phyloP scores from a whole-genome alignment of 1,140 invertebrate species.

The Drosophila sp. region DNA sequence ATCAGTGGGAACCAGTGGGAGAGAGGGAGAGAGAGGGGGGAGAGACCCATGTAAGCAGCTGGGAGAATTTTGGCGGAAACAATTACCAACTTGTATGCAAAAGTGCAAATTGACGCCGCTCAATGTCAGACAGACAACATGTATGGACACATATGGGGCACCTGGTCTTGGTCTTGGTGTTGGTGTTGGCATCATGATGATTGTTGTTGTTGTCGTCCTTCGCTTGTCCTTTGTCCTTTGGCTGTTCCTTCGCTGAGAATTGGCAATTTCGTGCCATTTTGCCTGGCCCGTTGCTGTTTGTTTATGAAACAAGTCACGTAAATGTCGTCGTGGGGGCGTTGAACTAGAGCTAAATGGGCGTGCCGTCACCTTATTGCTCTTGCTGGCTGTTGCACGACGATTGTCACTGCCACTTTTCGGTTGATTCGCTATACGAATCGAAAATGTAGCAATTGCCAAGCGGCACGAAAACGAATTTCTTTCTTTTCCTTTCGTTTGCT shows the following conservation, averaged over 20 bases:
- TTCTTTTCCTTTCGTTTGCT: neutral
- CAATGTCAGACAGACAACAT: conserved; percentile 54
- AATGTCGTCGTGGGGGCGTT: conserved; percentile 69
- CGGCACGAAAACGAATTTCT: conserved; percentile 57
- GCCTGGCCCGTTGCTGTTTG: conserved; percentile 64
- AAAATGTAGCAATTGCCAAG: conserved; percentile 77
- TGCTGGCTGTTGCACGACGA: conserved; percentile 41
- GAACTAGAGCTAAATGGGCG: conserved; percentile 72
- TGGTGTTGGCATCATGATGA: neutral
- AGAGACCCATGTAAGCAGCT: conserved; percentile 39
- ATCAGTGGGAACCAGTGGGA: neutral
- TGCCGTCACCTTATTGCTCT: conserved; percentile 59
- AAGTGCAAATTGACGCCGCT: conserved; percentile 67
- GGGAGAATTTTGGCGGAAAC: conserved; percentile 69
- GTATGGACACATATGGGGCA: conserved; percentile 32
- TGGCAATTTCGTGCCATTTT: conserved; percentile 76
- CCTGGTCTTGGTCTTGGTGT: conserved; percentile 24
- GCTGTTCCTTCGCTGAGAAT: conserved; percentile 24
- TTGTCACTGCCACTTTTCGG: conserved; percentile 55
- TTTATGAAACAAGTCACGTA: conserved; percentile 81
- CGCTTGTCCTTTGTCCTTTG: conserved; percentile 26
- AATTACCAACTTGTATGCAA: conserved; percentile 79
- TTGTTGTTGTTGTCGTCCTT: neutral
- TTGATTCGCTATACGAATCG: conserved; percentile 45
- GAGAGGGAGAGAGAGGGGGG: conserved; percentile 3